Evolutionary conservation across 2,888 invertebrate genomes (phyloP).

Genomic region (Diarsia rubi): DNA sequence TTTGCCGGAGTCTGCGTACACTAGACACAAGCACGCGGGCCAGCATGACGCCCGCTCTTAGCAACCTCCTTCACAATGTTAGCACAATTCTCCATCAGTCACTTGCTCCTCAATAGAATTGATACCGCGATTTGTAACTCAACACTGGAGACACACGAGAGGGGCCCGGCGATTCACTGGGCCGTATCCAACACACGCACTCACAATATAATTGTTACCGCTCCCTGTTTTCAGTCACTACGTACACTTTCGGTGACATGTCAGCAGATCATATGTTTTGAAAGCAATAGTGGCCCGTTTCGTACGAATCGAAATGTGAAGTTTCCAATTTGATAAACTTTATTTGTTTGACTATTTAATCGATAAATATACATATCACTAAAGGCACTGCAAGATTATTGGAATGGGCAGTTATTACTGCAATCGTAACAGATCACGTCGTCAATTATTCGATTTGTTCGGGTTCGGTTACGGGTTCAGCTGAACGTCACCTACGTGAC

Average conservation of each 20-base stretch:
- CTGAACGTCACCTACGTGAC: constrained; percentile 75
- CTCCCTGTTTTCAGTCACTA: constrained; percentile 82
- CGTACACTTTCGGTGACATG: constrained; percentile 77
- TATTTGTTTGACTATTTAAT: constrained; percentile 58
- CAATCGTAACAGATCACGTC: constrained; percentile 75
- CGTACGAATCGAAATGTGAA: constrained; percentile 71
- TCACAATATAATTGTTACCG: constrained; percentile 80
- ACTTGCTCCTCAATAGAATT: constrained; percentile 77
- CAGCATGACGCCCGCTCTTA: constrained; percentile 84
- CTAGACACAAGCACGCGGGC: constrained; percentile 84
- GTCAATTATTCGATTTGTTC: constrained; percentile 80
- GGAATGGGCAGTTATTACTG: constrained; percentile 68
- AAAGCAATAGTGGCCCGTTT: constrained; percentile 81
- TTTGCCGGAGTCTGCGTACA: constrained; percentile 81
- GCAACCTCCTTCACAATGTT: constrained; percentile 75
- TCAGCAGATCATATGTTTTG: constrained; percentile 83
- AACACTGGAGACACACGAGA: constrained; percentile 81
- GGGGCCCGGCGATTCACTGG: constrained; percentile 80
- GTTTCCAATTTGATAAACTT: constrained; percentile 63
- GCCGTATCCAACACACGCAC: constrained; percentile 86
- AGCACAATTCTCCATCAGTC: constrained; percentile 87
- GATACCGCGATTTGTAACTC: constrained; percentile 74
- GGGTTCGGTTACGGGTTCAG: constrained; percentile 79
- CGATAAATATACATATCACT: constrained; percentile 62
- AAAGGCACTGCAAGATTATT: constrained; percentile 63